Percentiles rank a stretch among this genome's conserved stretches.
These are phyloP conservation scores for Selene dorsalis DNA, from an alignment of 2,797 vertebrate genomes.

Conservation along the genomic window DNA sequence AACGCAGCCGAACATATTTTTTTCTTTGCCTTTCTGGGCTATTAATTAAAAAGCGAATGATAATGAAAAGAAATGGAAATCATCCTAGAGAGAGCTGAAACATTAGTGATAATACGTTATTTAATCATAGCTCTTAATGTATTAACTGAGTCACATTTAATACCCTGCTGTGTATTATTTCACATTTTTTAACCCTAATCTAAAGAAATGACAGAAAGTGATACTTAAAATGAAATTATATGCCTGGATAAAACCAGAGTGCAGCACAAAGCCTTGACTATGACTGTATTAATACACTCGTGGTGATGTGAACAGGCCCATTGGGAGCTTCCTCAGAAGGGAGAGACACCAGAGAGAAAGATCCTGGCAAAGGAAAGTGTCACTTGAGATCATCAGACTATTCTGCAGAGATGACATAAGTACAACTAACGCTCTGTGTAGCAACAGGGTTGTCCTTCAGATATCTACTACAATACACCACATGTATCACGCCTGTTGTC, in stretches of 20 bases:
- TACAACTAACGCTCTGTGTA: constrained; percentile 43
- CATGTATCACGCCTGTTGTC: neutral
- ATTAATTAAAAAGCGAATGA: constrained; percentile 47
- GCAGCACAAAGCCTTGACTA: neutral
- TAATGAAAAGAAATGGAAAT: constrained; percentile 38
- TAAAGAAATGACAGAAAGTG: constrained; percentile 10
- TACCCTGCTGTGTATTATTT: constrained; percentile 2
- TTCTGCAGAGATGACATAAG: constrained; percentile 28
- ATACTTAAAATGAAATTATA: neutral
- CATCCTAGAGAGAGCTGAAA: constrained; percentile 20
- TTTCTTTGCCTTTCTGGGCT: constrained; percentile 27
- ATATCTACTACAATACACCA: neutral
- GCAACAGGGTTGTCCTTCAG: constrained; percentile 45
- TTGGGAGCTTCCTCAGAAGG: constrained; percentile 6
- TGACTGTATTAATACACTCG: neutral
- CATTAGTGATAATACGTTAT: constrained; percentile 21
- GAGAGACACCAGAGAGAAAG: neutral
- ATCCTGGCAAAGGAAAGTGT: constrained; percentile 38
- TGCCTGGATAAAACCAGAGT: neutral
- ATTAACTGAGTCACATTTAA: constrained; percentile 33
- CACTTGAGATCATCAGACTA: constrained; percentile 51
- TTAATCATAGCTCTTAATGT: constrained; percentile 35
- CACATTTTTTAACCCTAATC: constrained; percentile 6
- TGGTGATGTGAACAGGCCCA: neutral
- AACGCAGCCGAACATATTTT: constrained; percentile 25